Percentiles rank a stretch among this genome's conserved stretches.
Evolutionary conservation across 1,140 invertebrate species (phyloP).

Genomic region (Zaprionus africanus): DNA sequence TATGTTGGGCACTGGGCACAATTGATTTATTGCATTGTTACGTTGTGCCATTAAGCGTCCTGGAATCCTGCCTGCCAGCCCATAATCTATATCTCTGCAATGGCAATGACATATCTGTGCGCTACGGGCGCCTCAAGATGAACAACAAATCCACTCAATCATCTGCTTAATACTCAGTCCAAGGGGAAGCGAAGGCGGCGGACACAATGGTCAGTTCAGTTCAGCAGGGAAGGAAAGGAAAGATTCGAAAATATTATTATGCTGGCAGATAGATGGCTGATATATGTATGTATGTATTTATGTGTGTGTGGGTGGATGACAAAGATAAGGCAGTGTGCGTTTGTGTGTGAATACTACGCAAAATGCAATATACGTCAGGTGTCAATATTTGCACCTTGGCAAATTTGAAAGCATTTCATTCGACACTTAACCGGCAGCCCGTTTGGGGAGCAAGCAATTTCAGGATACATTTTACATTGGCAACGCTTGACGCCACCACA

Average conservation of each 20-base stretch:
- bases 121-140: slow-evolving; percentile 57
- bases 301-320: slow-evolving; percentile 25
- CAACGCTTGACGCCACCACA: slow-evolving; percentile 78
- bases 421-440: slow-evolving; percentile 42
- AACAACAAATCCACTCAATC: slow-evolving; percentile 79
- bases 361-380: slow-evolving; percentile 63
- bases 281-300: background rate
- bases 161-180: slow-evolving; percentile 70
- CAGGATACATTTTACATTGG: slow-evolving; percentile 64
- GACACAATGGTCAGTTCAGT: slow-evolving; percentile 16
- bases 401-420: slow-evolving; percentile 70
- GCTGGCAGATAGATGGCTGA: background rate
- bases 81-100: slow-evolving; percentile 58
- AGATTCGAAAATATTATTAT: slow-evolving; percentile 2
- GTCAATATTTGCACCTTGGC: slow-evolving; percentile 76
- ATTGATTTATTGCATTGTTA: slow-evolving; percentile 45
- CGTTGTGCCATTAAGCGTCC: slow-evolving; percentile 53
- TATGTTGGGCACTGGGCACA: slow-evolving; percentile 4
- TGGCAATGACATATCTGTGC: slow-evolving; percentile 61
- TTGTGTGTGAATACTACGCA: slow-evolving; percentile 24
- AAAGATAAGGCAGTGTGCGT: background rate
- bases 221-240: background rate
- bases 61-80: slow-evolving; percentile 57
- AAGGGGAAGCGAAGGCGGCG: slow-evolving; percentile 3
- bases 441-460: slow-evolving; percentile 32